A percentile compares a stretch with the other conserved stretches of the same genome.
Evolutionary conservation across 2,888 invertebrate genomes (phyloP).

Genomic region (Theretra japonica): DNA sequence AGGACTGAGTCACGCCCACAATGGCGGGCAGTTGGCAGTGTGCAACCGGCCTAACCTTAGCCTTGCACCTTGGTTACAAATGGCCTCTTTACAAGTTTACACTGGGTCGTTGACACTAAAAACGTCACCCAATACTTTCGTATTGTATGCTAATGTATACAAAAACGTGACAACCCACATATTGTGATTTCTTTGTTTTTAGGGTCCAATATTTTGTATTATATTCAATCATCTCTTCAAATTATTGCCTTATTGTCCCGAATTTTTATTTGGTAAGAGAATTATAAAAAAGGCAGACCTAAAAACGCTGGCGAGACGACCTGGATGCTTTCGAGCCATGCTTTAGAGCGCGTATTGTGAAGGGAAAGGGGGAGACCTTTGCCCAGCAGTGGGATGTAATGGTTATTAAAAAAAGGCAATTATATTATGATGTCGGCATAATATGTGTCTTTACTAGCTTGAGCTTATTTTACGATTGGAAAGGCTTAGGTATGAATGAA

Average conservation of each 20-base stretch:
- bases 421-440: too few species aligned
- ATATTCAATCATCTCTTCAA: conserved; percentile 2
- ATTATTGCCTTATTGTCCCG: not conserved
- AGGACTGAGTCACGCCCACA: conserved; percentile 13
- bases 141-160: conserved; percentile 58
- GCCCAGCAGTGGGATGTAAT: too few species aligned
- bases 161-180: conserved; percentile 37
- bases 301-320: too few species aligned
- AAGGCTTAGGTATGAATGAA: too few species aligned
- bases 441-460: too few species aligned
- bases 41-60: conserved; percentile 35
- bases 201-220: conserved; percentile 9
- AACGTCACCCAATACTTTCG: conserved; percentile 40
- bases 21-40: conserved; percentile 3
- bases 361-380: too few species aligned
- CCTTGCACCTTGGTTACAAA: conserved; percentile 44
- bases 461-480: too few species aligned
- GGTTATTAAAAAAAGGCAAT: too few species aligned
- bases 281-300: too few species aligned
- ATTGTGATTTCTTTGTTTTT: conserved; percentile 25
- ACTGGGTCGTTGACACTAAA: conserved; percentile 44
- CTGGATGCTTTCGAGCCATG: too few species aligned
- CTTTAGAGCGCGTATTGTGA: too few species aligned
- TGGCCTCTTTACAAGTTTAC: conserved; percentile 40
- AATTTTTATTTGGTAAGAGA: not conserved